Evolutionary conservation across 2,113 vertebrate genomes (phyloP).

Genomic region (Noctilio leporinus): DNA sequence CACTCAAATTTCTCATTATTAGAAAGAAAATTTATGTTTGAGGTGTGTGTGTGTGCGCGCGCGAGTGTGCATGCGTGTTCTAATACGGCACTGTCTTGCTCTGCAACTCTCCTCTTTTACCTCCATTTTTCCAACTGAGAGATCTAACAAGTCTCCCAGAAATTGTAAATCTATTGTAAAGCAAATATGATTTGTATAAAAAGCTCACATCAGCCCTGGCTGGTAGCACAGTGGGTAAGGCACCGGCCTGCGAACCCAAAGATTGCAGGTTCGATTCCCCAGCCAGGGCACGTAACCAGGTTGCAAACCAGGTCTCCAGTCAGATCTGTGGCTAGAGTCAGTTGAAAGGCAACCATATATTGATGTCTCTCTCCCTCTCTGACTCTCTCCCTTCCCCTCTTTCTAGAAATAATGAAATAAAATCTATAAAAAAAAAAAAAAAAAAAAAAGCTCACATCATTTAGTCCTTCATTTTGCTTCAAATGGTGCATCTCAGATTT

Average conservation of each 20-base stretch:
- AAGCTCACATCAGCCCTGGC: neutral
- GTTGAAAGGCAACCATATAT: too few species aligned
- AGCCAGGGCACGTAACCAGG: too few species aligned
- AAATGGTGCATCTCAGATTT: neutral
- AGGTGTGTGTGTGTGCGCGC: too few species aligned
- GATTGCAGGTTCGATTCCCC: too few species aligned
- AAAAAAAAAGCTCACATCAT: neutral
- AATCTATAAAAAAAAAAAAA: too few species aligned
- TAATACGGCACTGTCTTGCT: neutral
- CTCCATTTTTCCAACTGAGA: neutral
- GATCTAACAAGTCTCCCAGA: neutral
- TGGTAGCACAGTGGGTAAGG: too few species aligned
- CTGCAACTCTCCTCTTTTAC: neutral
- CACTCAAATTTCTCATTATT: neutral
- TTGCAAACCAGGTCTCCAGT: too few species aligned
- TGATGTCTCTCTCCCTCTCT: too few species aligned
- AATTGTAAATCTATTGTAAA: neutral
- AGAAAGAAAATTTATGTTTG: neutral
- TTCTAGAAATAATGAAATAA: too few species aligned
- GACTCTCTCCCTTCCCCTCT: too few species aligned
- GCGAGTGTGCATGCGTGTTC: neutral
- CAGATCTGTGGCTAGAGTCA: too few species aligned
- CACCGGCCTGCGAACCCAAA: too few species aligned
- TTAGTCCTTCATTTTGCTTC: neutral
- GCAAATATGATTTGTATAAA: neutral